phyloP scores from a whole-genome alignment of 2,113 vertebrate species.

The Sorex araneus region DNA sequence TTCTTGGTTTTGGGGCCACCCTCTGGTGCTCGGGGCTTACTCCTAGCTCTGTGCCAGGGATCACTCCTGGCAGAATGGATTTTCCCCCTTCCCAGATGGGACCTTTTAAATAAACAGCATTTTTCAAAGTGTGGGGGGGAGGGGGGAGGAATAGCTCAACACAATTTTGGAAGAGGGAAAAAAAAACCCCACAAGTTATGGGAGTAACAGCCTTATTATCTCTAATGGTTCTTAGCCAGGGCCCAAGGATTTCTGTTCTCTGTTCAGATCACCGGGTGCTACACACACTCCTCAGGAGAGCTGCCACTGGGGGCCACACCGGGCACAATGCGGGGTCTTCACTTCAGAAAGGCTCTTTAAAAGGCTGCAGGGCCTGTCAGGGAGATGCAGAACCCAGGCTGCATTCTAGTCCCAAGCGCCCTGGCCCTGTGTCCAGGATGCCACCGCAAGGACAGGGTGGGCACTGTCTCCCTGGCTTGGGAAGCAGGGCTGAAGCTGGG shows the following conservation, averaged over 20 bases:
- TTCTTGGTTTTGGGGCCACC: background rate
- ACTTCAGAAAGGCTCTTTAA: background rate
- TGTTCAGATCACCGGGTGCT: background rate
- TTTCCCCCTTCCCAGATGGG: background rate
- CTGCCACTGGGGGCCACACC: background rate
- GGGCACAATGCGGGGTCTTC: background rate
- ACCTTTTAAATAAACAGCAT: conserved; percentile 27
- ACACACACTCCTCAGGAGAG: background rate
- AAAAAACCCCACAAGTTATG: background rate
- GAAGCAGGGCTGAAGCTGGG: background rate
- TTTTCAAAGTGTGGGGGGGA: background rate
- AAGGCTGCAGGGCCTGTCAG: too few relatives aligned
- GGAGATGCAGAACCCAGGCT: background rate
- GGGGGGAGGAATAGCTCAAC: background rate
- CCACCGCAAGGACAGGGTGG: background rate
- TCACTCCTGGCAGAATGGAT: too few relatives aligned
- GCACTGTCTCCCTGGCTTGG: background rate
- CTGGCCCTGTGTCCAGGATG: background rate
- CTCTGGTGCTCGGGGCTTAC: too few relatives aligned
- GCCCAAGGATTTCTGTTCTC: background rate
- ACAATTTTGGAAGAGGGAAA: background rate
- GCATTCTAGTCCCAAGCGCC: background rate
- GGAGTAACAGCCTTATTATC: conserved; percentile 20
- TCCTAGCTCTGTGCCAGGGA: too few relatives aligned
- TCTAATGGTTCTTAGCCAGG: background rate